phyloP scores from a whole-genome alignment of 2,888 invertebrate species.

The Phragmatobia fuliginosa region DNA sequence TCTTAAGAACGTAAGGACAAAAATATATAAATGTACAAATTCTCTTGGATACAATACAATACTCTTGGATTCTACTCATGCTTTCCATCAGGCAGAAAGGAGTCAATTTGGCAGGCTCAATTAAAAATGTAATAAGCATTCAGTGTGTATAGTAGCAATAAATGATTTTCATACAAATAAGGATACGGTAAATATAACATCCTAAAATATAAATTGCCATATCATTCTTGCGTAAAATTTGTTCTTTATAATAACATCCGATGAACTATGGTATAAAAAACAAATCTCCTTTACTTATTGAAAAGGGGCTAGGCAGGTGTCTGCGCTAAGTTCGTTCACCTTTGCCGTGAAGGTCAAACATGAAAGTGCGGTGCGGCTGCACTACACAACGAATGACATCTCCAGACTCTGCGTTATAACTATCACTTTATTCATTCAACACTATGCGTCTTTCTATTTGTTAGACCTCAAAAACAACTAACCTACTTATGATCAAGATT shows the following conservation, averaged over 20 bases:
- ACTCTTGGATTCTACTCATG: too few relatives aligned
- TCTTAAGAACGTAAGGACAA: background rate
- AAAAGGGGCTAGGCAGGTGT: slow-evolving; percentile 58
- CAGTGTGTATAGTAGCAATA: too few relatives aligned
- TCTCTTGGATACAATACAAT: too few relatives aligned
- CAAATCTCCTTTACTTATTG: slow-evolving; percentile 34
- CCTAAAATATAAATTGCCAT: slow-evolving; percentile 32
- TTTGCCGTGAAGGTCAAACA: slow-evolving; percentile 59
- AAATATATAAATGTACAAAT: background rate
- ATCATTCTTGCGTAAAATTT: slow-evolving; percentile 45
- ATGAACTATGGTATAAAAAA: slow-evolving; percentile 45
- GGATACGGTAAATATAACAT: background rate
- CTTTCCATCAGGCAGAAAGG: too few relatives aligned
- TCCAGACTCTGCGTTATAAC: slow-evolving; percentile 27
- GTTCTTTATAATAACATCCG: slow-evolving; percentile 43
- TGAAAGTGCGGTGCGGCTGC: slow-evolving; percentile 54
- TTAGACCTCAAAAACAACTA: slow-evolving; percentile 1
- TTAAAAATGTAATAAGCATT: too few relatives aligned
- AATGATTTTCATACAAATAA: background rate
- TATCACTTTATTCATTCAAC: slow-evolving; percentile 17
- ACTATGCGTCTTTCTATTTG: slow-evolving; percentile 1
- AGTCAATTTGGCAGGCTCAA: too few relatives aligned
- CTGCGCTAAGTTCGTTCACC: slow-evolving; percentile 56
- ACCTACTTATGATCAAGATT: background rate
- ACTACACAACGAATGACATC: slow-evolving; percentile 47